Evolutionary conservation across 2,888 invertebrate species (phyloP).

Genomic region (Cerceris rybyensis): DNA sequence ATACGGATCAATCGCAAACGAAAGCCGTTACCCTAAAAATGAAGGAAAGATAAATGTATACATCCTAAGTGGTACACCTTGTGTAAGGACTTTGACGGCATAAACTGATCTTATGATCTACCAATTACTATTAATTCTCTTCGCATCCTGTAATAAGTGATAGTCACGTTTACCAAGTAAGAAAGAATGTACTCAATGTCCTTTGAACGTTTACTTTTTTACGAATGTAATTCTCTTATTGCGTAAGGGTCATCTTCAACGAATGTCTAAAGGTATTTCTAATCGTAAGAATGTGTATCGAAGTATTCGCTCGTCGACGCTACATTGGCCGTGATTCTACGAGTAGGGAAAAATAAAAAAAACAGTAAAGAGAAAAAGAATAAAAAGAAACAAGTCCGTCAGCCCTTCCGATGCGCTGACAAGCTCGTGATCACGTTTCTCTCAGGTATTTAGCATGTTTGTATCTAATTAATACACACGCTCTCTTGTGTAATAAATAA

Average conservation of each 20-base stretch:
- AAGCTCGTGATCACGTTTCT: slow-evolving; percentile 62
- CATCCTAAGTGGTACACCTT: neutral
- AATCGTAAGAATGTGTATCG: slow-evolving; percentile 8
- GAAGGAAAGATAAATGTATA: neutral
- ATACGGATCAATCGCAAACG: no score
- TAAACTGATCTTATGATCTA: slow-evolving; percentile 7
- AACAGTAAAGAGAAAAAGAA: neutral
- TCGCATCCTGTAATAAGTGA: slow-evolving; percentile 11
- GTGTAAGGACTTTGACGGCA: neutral
- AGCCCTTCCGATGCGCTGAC: slow-evolving; percentile 33
- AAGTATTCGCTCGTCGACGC: slow-evolving; percentile 3
- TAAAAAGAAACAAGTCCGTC: slow-evolving; percentile 9
- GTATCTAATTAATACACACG: slow-evolving; percentile 44
- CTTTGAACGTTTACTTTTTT: slow-evolving; percentile 44
- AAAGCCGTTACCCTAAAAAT: neutral
- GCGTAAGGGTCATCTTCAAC: slow-evolving; percentile 4
- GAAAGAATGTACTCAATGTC: slow-evolving; percentile 23
- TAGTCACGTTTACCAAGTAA: neutral
- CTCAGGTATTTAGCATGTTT: slow-evolving; percentile 67
- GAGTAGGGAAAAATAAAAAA: slow-evolving; percentile 9
- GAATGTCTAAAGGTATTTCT: slow-evolving; percentile 9
- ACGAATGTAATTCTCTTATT: slow-evolving; percentile 16
- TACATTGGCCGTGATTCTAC: slow-evolving; percentile 14
- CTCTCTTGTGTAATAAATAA: slow-evolving; percentile 24
- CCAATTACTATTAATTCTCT: neutral